Base-by-base conservation (phyloP, 2,888 invertebrate species). In the Drosophila tanythrix region DNA sequence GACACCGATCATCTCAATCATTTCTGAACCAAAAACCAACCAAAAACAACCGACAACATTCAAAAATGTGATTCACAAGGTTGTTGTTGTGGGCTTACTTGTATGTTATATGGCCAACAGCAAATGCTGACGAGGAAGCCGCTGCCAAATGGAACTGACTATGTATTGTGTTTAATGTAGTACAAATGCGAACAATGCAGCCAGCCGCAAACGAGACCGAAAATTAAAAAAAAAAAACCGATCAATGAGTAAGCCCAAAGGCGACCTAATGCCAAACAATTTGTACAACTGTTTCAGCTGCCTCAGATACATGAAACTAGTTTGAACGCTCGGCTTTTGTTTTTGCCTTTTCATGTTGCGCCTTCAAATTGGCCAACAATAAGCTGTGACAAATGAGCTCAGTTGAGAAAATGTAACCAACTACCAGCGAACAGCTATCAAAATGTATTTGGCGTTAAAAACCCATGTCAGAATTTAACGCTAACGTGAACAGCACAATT, bases 401-500 rank as follows among this genome's bases (percentile, higher is more conserved):
- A 68, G 81, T 60, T 56, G 80, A 35, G 70, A 69, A 72, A 73
- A 59, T 68, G 79, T 63, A 78, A 73, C 57, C 52, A 68, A 60
- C 62, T 57, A 63, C 59, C 65, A 46, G 13, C 36, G 27, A 50
- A 61, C 51, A 52, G 74, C 71, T 51, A 74, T 58, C 69, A 73
- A 64, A 73, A 57, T 48, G 3, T 76, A 72, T 70, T 87, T 82
- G 76, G 81, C 83, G 86, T 74, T 83, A 79, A 89, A 83, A 79
- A 85, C 78, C 78, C 89, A 79, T 90, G 86, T 87, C 77, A 83
- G 81, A 85, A 87, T 90, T 90, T 87, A 90, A 79, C 89, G 89
- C 90, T 74, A 81, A 76, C 64, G 67, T 81, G 72, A 43, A 52
- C 31, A 46, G 52, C 40, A 29, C 18, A n/a, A 25, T 18, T 40